These are phyloP conservation scores for Pachypeltis micranthus DNA, from an alignment of 1,140 invertebrate species.

Conservation along the genomic window DNA sequence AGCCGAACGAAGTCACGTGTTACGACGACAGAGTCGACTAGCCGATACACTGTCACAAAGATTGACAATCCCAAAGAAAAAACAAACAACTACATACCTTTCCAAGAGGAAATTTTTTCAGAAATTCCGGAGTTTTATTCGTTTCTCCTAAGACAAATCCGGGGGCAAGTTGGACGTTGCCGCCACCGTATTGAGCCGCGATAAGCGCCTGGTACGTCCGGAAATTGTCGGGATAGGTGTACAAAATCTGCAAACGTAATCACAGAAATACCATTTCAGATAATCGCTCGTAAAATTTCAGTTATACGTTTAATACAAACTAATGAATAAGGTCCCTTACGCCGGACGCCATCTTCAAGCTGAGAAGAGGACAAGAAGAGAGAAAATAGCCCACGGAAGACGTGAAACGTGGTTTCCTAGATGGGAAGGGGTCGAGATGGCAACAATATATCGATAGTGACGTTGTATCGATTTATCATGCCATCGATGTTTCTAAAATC, in stretches of 20 bases:
- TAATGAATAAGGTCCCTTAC: constrained; percentile 20
- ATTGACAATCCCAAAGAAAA: too few species aligned
- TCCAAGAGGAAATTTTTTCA: constrained; percentile 88
- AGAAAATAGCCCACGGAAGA: constrained; percentile 15
- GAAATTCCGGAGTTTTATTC: constrained; percentile 73
- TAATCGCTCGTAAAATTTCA: not conserved
- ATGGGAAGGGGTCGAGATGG: not conserved
- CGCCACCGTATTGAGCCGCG: constrained; percentile 87
- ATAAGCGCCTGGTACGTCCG: constrained; percentile 86
- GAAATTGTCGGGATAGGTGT: constrained; percentile 93
- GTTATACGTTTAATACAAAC: not conserved
- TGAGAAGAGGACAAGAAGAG: not conserved
- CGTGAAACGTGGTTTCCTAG: not conserved
- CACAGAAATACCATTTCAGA: constrained; percentile 1
- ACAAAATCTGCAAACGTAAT: constrained; percentile 50
- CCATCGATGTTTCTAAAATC: not conserved
- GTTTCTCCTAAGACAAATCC: constrained; percentile 88
- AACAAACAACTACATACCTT: constrained; percentile 53
- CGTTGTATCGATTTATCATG: not conserved
- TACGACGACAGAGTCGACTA: too few species aligned
- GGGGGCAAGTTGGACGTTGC: constrained; percentile 68
- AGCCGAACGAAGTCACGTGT: too few species aligned
- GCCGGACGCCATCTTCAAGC: constrained; percentile 24
- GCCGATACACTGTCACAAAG: too few species aligned
- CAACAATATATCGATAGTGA: constrained; percentile 1